Base-by-base conservation (phyloP, 1,140 invertebrate species). In the Tyrophagus putrescentiae region DNA sequence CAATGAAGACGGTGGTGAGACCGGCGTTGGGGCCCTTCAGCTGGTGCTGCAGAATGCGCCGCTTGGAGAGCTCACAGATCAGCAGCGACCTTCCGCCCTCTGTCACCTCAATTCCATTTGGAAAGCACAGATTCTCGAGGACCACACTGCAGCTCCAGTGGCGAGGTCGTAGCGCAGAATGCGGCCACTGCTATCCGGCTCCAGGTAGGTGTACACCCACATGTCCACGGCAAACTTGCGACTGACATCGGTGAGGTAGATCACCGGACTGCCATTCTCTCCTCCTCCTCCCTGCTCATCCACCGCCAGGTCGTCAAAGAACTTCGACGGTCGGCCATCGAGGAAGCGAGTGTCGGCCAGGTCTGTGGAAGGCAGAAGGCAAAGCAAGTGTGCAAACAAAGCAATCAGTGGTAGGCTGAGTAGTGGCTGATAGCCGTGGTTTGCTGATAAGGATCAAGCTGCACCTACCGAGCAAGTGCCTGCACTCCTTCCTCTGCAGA, bases 11-110 rank as follows among this genome's bases (percentile, higher is more conserved):
- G 67, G 87, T 85, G 3, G 69, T 68, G 60, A 76, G 75, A n/a
- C 85, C 85, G 65, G 78, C 77, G 61, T 84, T 84, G 1, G 77
- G 72, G n/a, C 87, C 82, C 23, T 21, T 11, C 44, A 89, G 68
- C 69, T 85, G 77, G 72, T 86, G 82, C 68, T 85, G 82, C 31
- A 76, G 64, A 62, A 82, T 66, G 6, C 45, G 32, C 45, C 50
- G 52, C 45, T 50, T 61, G 6, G 29, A 45, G n/a, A 61, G 57
- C 73, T 90, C 87, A 5, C 77, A 68, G 0, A 87, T 78, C 9
- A 91, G 65, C 1, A 91, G 66, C 69, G 82, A 85, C 60, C 80
- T 78, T 69, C 85, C 80, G 68, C 88, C 79, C 16, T 78, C 74
- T 27, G 84, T 84, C 1, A 91, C 65, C 39, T 74, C 73, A 18